Evolutionary conservation across 2,113 vertebrate genomes (phyloP).

Genomic region (Stomatorhinus ivindoensis): DNA sequence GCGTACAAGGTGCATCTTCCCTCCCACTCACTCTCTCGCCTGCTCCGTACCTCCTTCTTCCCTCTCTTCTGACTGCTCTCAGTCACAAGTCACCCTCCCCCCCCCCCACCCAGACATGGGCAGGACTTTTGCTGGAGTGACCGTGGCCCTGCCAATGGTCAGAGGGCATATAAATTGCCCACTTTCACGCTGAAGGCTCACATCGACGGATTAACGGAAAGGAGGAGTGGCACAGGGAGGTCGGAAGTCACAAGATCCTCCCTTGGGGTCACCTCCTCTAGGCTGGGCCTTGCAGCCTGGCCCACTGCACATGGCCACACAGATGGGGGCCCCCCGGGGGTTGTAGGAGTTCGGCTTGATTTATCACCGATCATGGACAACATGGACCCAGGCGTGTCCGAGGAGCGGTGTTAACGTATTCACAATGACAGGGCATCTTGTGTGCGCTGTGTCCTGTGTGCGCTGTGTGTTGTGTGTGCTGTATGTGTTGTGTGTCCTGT

Average conservation of each 20-base stretch:
- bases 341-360: constrained; percentile 22
- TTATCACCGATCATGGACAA: constrained; percentile 25
- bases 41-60: not conserved
- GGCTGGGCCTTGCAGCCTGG: constrained; percentile 17
- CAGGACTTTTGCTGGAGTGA: not conserved
- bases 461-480: too few species aligned
- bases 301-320: constrained; percentile 23
- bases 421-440: constrained; percentile 24
- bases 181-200: not conserved
- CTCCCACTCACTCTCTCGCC: not conserved
- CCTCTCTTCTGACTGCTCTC: not conserved
- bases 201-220: not conserved
- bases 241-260: constrained; percentile 7
- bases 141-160: not conserved
- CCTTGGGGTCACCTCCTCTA: constrained; percentile 16
- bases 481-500: too few species aligned
- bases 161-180: not conserved
- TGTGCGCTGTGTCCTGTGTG: too few species aligned
- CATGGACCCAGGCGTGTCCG: constrained; percentile 24
- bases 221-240: not conserved
- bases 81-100: not conserved
- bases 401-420: not conserved
- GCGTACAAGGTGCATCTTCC: not conserved
- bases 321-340: constrained; percentile 13
- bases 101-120: not conserved